phyloP scores from a whole-genome alignment of 1,140 invertebrate species.

The Stegodyphus dumicola region DNA sequence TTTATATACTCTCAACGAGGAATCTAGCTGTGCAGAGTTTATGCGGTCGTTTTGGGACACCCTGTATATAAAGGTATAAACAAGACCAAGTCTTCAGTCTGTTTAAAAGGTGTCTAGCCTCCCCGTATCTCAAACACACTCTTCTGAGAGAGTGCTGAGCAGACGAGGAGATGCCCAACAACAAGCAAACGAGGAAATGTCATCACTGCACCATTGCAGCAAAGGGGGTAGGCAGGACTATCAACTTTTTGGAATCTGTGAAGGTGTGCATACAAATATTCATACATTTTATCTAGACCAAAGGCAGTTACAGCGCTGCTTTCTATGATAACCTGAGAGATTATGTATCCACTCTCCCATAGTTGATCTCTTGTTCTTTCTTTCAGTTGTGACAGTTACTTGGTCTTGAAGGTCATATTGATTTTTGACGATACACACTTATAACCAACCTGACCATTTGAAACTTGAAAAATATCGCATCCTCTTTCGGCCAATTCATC shows the following conservation, averaged over 20 bases:
- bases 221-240: not conserved
- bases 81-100: too few relatives aligned
- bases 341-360: not conserved
- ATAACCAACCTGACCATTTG: not conserved
- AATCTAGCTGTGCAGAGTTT: too few relatives aligned
- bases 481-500: not conserved
- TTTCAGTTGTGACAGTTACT: not conserved
- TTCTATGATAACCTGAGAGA: not conserved
- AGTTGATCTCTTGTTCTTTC: not conserved
- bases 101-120: not conserved
- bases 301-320: not conserved
- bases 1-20: too few relatives aligned
- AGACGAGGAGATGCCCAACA: not conserved
- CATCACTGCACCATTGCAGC: not conserved
- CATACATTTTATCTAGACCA: not conserved
- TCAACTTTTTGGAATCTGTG: not conserved
- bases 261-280: not conserved
- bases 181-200: not conserved
- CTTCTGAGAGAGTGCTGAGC: not conserved
- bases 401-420: not conserved
- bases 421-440: not conserved
- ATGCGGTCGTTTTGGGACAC: too few relatives aligned
- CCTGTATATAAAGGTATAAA: too few relatives aligned
- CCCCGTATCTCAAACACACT: not conserved
- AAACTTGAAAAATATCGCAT: not conserved